A percentile compares a stretch with the other conserved stretches of the same genome.
These are phyloP conservation scores for Semotilus atromaculatus DNA, from an alignment of 2,797 vertebrate species.

Conservation along the genomic window DNA sequence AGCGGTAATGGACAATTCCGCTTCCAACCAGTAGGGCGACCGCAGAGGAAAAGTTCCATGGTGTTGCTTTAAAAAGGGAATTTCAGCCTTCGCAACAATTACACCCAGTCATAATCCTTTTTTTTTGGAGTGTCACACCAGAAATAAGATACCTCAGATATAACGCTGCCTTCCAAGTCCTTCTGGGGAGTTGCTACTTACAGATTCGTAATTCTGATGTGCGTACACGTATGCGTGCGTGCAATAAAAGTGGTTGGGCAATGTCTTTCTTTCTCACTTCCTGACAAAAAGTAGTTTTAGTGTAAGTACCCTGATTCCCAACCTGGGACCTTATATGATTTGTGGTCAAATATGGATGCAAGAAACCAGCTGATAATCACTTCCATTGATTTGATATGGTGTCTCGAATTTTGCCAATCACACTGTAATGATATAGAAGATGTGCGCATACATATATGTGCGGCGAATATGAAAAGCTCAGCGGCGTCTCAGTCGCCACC, in stretches of 20 bases:
- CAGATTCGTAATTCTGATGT: slow-evolving; percentile 11
- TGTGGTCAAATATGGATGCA: neutral
- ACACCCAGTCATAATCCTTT: slow-evolving; percentile 19
- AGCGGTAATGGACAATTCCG: too few species aligned
- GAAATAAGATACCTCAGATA: slow-evolving; percentile 27
- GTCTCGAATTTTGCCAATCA: neutral
- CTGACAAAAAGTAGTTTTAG: slow-evolving; percentile 13
- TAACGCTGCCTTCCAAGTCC: slow-evolving; percentile 6
- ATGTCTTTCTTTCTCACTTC: neutral
- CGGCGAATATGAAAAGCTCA: neutral
- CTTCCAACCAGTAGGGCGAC: too few species aligned
- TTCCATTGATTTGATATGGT: neutral
- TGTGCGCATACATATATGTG: neutral
- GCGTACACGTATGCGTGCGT: too few species aligned
- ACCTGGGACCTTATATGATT: neutral
- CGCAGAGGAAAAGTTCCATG: too few species aligned
- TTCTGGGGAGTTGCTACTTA: slow-evolving; percentile 34
- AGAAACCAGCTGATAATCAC: neutral
- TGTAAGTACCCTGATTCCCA: neutral
- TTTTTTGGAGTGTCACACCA: slow-evolving; percentile 1
- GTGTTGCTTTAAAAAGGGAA: slow-evolving; percentile 12
- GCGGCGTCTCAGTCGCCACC: too few species aligned
- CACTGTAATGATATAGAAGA: neutral
- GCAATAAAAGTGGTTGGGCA: slow-evolving; percentile 19
- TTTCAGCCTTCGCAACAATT: slow-evolving; percentile 21